Conservation (phyloP, 2,113 vertebrate species). For the Clarias magur region DNA sequence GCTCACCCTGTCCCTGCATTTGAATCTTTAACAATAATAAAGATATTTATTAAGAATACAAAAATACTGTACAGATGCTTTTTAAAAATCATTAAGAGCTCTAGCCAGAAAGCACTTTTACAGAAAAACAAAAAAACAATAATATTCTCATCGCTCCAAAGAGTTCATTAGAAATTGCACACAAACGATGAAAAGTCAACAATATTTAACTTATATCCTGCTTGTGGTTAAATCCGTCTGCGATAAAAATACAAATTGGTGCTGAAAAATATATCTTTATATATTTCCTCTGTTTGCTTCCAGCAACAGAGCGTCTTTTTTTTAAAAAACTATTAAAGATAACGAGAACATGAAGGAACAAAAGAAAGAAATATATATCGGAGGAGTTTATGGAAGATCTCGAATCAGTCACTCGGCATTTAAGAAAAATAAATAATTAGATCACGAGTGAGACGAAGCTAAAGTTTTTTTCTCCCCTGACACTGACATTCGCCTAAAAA, state of each 20-base stretch:
- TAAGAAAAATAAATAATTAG: slow-evolving; percentile 50
- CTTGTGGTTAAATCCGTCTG: slow-evolving; percentile 11
- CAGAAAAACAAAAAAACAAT: not conserved
- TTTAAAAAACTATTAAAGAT: not conserved
- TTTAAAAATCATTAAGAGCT: slow-evolving; percentile 57
- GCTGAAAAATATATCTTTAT: slow-evolving; percentile 50
- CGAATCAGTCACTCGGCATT: slow-evolving; percentile 18
- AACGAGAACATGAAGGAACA: not conserved
- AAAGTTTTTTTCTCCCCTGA: slow-evolving; percentile 18
- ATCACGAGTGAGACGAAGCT: slow-evolving; percentile 36
- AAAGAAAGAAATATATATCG: not conserved
- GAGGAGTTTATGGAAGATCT: slow-evolving; percentile 32
- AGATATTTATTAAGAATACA: slow-evolving; percentile 68
- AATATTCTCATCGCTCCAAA: slow-evolving; percentile 45
- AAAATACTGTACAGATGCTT: slow-evolving; percentile 76
- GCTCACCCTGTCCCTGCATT: slow-evolving; percentile 48
- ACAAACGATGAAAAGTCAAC: slow-evolving; percentile 31
- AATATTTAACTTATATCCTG: slow-evolving; percentile 36
- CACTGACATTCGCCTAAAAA: slow-evolving; percentile 14
- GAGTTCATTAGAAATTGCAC: slow-evolving; percentile 51
- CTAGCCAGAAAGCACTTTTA: slow-evolving; percentile 55
- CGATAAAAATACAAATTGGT: slow-evolving; percentile 50
- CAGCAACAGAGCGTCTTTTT: slow-evolving; percentile 46
- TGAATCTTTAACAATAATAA: slow-evolving; percentile 49
- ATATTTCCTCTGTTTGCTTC: slow-evolving; percentile 45